A percentile compares a stretch with the other conserved stretches of the same genome.
These are phyloP conservation scores for Trichomalopsis sarcophagae DNA, from an alignment of 1,140 invertebrate species.

Conservation along the genomic window DNA sequence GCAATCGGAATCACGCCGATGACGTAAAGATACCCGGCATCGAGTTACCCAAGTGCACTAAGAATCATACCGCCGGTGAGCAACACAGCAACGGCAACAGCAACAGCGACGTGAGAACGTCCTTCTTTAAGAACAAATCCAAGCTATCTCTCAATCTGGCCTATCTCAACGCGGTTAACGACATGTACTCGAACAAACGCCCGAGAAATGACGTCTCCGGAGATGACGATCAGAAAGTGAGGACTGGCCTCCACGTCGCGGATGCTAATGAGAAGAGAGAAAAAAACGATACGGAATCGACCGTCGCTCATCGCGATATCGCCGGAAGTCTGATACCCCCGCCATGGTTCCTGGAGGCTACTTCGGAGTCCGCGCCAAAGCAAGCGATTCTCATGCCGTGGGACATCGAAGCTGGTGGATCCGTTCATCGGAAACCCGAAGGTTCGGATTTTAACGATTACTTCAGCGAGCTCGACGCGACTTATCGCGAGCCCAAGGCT, in stretches of 20 bases:
- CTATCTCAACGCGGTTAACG: not conserved
- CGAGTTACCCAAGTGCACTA: not conserved
- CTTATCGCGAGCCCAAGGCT: no score
- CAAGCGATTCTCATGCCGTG: not conserved
- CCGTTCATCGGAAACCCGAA: not conserved
- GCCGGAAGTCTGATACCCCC: no score
- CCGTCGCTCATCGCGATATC: no score
- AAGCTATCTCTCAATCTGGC: not conserved
- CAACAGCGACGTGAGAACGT: not conserved
- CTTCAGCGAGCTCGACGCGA: no score
- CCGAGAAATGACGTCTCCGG: not conserved
- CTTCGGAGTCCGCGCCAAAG: not conserved
- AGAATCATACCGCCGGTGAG: not conserved
- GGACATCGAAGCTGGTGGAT: not conserved
- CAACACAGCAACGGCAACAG: no score
- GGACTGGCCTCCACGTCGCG: no score
- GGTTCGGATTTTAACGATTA: not conserved
- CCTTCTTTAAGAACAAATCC: not conserved
- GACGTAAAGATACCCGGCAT: not conserved
- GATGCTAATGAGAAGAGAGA: no score
- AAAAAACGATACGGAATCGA: no score
- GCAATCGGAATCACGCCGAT: not conserved
- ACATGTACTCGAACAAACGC: not conserved
- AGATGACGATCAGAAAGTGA: not conserved
- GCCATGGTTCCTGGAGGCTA: no score